Percentiles rank a stretch among this genome's conserved stretches.
These are phyloP conservation scores for Cariama cristata DNA, from an alignment of 2,113 vertebrate species.

Conservation along the genomic window DNA sequence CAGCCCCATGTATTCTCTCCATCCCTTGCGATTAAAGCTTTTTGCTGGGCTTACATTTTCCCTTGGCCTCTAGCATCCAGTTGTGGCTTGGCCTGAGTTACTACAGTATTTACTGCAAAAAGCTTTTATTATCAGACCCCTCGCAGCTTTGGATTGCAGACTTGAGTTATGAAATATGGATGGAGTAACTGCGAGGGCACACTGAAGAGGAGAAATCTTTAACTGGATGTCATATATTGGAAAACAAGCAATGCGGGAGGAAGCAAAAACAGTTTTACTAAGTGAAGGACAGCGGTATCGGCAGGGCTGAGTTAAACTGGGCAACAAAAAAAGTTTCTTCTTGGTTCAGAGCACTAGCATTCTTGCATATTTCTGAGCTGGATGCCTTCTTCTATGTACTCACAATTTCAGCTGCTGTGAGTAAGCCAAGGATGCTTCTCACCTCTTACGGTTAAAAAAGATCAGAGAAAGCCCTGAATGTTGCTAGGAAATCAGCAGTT, in stretches of 20 bases:
- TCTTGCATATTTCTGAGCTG: not conserved
- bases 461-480: not conserved
- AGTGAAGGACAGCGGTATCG: not conserved
- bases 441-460: not conserved
- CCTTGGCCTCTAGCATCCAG: conserved; percentile 26
- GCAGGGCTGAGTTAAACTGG: not conserved
- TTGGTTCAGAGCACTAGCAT: not conserved
- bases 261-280: not conserved
- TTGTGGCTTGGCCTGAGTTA: conserved; percentile 48
- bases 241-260: not conserved
- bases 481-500: conserved; percentile 53
- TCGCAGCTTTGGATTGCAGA: conserved; percentile 8
- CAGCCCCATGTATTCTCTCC: not conserved
- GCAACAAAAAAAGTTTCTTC: not conserved
- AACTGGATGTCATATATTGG: not conserved
- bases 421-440: conserved; percentile 6
- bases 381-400: not conserved
- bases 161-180: conserved; percentile 34
- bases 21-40: conserved; percentile 17
- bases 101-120: conserved; percentile 54
- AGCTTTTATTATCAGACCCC: conserved; percentile 44
- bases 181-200: not conserved
- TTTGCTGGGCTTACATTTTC: conserved; percentile 56
- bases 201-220: not conserved
- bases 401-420: not conserved